Evolutionary conservation across 2,113 vertebrate genomes (phyloP).

Genomic region (Saguinus midas): DNA sequence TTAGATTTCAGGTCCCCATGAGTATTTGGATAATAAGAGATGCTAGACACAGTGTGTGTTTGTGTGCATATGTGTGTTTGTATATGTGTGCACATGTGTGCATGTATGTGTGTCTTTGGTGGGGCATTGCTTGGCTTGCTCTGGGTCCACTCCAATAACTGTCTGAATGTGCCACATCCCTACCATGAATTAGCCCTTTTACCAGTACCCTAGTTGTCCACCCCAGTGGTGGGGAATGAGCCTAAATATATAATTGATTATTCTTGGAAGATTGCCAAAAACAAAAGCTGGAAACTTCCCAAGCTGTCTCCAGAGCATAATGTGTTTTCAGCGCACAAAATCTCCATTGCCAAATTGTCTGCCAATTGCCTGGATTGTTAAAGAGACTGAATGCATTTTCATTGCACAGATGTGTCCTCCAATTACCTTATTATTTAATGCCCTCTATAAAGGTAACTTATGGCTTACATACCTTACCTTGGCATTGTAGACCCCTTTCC

Average conservation of each 20-base stretch:
- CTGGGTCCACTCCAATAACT: neutral
- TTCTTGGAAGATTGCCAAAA: conserved; percentile 60
- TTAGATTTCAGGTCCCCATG: neutral
- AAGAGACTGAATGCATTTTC: neutral
- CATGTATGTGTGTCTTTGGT: neutral
- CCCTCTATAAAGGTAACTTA: neutral
- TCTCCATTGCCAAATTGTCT: conserved; percentile 14
- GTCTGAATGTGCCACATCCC: neutral
- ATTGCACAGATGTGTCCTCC: neutral
- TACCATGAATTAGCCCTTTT: neutral
- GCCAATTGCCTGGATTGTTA: neutral
- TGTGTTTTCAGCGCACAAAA: conserved; percentile 37
- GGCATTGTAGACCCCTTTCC: neutral
- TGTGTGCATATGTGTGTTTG: neutral
- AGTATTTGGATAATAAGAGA: neutral
- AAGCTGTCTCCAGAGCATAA: conserved; percentile 35
- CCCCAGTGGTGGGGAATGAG: conserved; percentile 14
- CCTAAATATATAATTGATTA: conserved; percentile 52
- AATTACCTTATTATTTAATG: neutral
- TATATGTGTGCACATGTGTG: neutral
- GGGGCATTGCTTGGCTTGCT: neutral
- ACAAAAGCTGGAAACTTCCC: neutral
- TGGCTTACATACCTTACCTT: neutral
- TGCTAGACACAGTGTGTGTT: neutral
- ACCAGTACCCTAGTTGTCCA: neutral